Evolutionary conservation across 1,140 invertebrate genomes (phyloP).

Genomic region (Drosophila ironensis): DNA sequence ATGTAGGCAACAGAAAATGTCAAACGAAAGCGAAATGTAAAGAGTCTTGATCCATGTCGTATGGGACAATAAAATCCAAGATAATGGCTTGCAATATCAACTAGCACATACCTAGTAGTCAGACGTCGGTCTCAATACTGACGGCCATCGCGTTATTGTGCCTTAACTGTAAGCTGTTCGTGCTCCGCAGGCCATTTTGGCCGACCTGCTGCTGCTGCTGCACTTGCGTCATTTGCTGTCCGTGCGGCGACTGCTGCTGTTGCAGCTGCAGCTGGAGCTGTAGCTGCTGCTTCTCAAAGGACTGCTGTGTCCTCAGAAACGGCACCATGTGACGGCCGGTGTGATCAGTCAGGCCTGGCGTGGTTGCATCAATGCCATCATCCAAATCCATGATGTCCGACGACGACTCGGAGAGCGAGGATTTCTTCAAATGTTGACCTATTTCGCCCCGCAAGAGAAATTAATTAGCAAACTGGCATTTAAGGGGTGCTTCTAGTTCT

Average conservation of each 20-base stretch:
- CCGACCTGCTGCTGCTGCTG: constrained; percentile 62
- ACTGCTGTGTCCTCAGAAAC: constrained; percentile 81
- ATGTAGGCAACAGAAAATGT: neutral
- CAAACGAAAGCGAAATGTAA: no score
- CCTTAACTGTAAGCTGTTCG: constrained; percentile 91
- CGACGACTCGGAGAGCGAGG: constrained; percentile 94
- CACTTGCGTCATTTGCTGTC: constrained; percentile 31
- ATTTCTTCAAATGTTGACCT: constrained; percentile 95
- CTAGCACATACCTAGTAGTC: constrained; percentile 90
- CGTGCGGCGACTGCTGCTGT: constrained; percentile 47
- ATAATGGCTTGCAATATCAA: no score
- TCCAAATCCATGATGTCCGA: constrained; percentile 98
- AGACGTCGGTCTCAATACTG: constrained; percentile 98
- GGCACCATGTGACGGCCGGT: constrained; percentile 81
- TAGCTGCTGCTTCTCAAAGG: constrained; percentile 78
- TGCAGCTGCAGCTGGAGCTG: constrained; percentile 71
- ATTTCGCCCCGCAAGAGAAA: constrained; percentile 59
- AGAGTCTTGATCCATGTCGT: no score
- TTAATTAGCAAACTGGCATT: constrained; percentile 1
- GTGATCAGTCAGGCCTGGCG: constrained; percentile 85
- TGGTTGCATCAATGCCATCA: constrained; percentile 91
- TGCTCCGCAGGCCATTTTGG: constrained; percentile 84
- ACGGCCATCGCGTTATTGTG: constrained; percentile 89
- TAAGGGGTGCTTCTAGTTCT: constrained; percentile 5
- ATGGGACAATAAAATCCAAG: no score